Evolutionary conservation across 1,140 invertebrate species (phyloP).

Genomic region (Dinoponera quadriceps): DNA sequence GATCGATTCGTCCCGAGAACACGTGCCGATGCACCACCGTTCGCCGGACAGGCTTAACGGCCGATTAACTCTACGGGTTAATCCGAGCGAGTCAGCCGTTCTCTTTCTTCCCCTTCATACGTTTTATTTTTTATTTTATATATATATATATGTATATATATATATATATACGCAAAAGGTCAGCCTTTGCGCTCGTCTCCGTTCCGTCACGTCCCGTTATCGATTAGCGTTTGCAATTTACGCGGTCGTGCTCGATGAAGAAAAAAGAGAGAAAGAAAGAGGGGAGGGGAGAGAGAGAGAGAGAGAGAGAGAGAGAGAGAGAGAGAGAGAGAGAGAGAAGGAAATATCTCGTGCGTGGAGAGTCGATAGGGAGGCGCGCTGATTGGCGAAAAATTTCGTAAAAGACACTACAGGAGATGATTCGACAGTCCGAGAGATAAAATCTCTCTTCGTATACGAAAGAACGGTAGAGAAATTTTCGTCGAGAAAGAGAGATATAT

Average conservation of each 20-base stretch:
- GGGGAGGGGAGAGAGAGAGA: too few species aligned
- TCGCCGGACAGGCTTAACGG: constrained; percentile 56
- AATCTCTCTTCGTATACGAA: not conserved
- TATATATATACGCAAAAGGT: constrained; percentile 67
- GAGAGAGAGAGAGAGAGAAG: not conserved
- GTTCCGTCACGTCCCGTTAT: constrained; percentile 43
- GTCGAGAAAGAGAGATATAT: too few species aligned
- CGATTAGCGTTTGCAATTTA: constrained; percentile 28
- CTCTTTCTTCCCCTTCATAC: not conserved
- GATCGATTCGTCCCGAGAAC: constrained; percentile 59
- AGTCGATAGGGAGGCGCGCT: not conserved
- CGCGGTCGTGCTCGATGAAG: not conserved
- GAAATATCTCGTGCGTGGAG: not conserved
- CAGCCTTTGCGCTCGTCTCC: constrained; percentile 46
- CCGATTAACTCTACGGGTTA: constrained; percentile 61
- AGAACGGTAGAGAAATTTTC: not conserved
- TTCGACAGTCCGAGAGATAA: too few species aligned
- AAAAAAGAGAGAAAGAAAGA: not conserved
- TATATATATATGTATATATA: constrained; percentile 18
- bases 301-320: too few species aligned
- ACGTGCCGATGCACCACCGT: constrained; percentile 61
- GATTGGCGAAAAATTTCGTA: not conserved
- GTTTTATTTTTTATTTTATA: not conserved
- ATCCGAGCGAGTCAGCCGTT: constrained; percentile 50
- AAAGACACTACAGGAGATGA: too few species aligned